Conservation (phyloP, 1,140 invertebrate genomes). For the Drosophila sulfurigaster region DNA sequence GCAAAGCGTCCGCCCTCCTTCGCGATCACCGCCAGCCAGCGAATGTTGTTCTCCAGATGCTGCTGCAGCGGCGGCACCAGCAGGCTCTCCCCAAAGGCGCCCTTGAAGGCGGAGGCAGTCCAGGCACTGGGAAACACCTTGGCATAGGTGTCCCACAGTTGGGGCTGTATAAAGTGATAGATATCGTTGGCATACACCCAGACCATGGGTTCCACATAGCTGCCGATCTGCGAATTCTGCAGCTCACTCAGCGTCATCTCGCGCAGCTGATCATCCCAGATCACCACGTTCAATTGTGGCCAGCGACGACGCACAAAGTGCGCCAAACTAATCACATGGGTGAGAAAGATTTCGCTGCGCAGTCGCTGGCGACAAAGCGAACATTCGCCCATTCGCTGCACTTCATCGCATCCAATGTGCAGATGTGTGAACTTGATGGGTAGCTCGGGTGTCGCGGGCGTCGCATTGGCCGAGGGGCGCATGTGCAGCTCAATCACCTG, state of each 20-base stretch:
- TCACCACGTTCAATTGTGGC: slow-evolving; percentile 90
- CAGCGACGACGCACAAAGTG: slow-evolving; percentile 88
- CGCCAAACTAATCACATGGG: slow-evolving; percentile 89
- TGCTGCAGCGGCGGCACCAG: slow-evolving; percentile 89
- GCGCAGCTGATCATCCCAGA: slow-evolving; percentile 98
- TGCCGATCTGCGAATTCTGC: slow-evolving; percentile 89
- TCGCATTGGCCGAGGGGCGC: slow-evolving; percentile 43
- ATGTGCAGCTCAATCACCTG: slow-evolving; percentile 88
- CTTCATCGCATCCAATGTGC: slow-evolving; percentile 93
- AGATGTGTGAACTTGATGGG: slow-evolving; percentile 89
- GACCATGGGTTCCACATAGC: slow-evolving; percentile 94
- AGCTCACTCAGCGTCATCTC: slow-evolving; percentile 89
- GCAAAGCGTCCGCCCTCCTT: slow-evolving; percentile 85
- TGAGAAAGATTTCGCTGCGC: slow-evolving; percentile 88
- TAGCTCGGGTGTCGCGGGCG: slow-evolving; percentile 67
- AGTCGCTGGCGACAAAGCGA: slow-evolving; percentile 88
- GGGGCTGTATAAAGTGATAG: slow-evolving; percentile 85
- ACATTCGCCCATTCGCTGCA: slow-evolving; percentile 94
- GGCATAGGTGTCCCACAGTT: slow-evolving; percentile 92
- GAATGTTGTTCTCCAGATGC: slow-evolving; percentile 90
- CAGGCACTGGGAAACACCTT: slow-evolving; percentile 94
- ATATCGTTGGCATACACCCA: slow-evolving; percentile 91
- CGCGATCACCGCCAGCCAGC: slow-evolving; percentile 89
- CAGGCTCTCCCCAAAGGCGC: slow-evolving; percentile 91
- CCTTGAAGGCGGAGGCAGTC: slow-evolving; percentile 88